Base-by-base conservation (phyloP, 2,113 vertebrate genomes). In the Ptyas mucosa region DNA sequence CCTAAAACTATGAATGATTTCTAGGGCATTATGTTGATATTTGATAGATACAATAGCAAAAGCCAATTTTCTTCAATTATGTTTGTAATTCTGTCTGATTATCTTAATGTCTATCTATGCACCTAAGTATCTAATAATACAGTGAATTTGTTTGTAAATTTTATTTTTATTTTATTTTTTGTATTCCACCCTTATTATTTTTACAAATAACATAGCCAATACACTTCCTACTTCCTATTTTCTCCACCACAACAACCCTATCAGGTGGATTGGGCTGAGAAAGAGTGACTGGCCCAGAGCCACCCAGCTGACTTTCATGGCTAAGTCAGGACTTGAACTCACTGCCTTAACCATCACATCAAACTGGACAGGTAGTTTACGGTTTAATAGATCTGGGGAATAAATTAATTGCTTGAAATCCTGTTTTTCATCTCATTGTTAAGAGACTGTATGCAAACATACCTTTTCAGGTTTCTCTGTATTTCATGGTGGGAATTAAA, bases 381-480 rank as follows among this genome's bases (percentile, higher is more conserved):
- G 43, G 7, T 90, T 55, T 58, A 51, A 20, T 69, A 85, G 14
- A 18, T 88, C 5, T 61, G n/a, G 11, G 43, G 49, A 18, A 9
- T n/a, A n/a, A 94, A 86, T 61, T 34, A 18, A 39, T 93, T 89
- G 24, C 61, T 26, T 89, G 92, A 86, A 87, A 12, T 21, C 23
- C 29, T 2, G 75, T 39, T 29, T 88, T 95, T 14, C 34, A 87
- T 89, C 21, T 34, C 51, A 24, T 43, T 58, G 5, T 61, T 90
- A 51, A 43, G 24, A 49, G 34, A 0, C 90, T 92, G 64, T 1
- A 75, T 91, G 5, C 90, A 90, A 88, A 61, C 15, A 24, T 94
- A 18, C 24, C 92, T 52, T 93, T 75, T 93, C 75, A 21, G 87
- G 43, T 94, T 89, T 95, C 52, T 64, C 93, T 55, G 81, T 58